Evolutionary conservation across 1,140 invertebrate genomes (phyloP).

Genomic region (Hydropsyche tenuis): DNA sequence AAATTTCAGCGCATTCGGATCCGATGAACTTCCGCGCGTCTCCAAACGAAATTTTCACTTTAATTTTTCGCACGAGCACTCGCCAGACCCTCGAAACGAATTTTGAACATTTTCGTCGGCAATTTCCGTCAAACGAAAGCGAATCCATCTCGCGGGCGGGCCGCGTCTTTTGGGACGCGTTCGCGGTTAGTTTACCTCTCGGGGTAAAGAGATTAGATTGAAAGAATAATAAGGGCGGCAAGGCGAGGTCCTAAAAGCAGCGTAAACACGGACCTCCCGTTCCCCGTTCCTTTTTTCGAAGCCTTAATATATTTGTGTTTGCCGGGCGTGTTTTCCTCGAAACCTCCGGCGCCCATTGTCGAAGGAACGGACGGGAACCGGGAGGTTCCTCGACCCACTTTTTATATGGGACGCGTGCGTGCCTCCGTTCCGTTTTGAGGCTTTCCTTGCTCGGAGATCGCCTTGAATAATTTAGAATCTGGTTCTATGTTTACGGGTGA

Average conservation of each 20-base stretch:
- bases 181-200: constrained; percentile 44
- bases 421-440: neutral
- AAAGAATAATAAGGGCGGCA: constrained; percentile 45
- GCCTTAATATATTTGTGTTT: constrained; percentile 33
- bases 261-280: constrained; percentile 21
- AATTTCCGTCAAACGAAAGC: neutral
- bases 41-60: too few species aligned
- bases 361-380: constrained; percentile 14
- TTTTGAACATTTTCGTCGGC: too few species aligned
- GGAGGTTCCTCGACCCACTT: constrained; percentile 24
- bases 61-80: too few species aligned
- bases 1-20: too few species aligned
- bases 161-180: constrained; percentile 39
- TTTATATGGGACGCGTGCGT: constrained; percentile 31
- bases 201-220: constrained; percentile 47
- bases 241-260: constrained; percentile 19
- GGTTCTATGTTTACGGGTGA: neutral
- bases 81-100: too few species aligned
- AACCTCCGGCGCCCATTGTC: constrained; percentile 21
- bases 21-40: too few species aligned
- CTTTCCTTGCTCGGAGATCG: neutral
- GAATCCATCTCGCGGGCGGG: constrained; percentile 12
- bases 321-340: constrained; percentile 17
- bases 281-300: constrained; percentile 22
- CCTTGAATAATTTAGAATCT: constrained; percentile 16